phyloP scores from a whole-genome alignment of 2,113 vertebrate genomes.

The Uria lomvia region DNA sequence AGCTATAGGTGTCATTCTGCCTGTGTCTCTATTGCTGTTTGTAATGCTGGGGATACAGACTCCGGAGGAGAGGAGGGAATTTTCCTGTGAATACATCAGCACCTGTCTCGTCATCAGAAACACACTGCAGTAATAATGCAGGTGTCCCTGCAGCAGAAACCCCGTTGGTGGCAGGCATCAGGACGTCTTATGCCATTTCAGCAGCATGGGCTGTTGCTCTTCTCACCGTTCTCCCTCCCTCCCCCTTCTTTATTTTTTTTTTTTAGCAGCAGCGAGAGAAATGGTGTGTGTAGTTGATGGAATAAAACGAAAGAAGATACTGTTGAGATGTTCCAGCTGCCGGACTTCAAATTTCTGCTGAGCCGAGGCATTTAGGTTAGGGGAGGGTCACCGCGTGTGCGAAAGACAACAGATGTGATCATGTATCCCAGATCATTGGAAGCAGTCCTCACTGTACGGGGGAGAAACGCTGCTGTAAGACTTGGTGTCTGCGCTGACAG shows the following conservation, averaged over 20 bases:
- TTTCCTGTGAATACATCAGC: background rate
- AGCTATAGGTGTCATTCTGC: background rate
- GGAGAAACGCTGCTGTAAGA: background rate
- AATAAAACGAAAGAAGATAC: background rate
- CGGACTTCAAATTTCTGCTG: background rate
- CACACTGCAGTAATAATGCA: conserved; percentile 50
- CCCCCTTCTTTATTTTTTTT: background rate
- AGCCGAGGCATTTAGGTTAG: background rate
- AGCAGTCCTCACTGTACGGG: background rate
- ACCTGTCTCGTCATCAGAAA: conserved; percentile 7
- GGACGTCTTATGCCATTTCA: background rate
- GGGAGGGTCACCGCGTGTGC: background rate
- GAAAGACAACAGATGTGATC: background rate
- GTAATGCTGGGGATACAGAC: background rate
- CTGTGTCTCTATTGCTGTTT: background rate
- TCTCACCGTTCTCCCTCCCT: background rate
- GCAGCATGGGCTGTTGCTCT: background rate
- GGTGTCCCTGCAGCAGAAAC: conserved; percentile 38
- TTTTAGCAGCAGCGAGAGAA: background rate
- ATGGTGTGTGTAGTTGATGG: background rate
- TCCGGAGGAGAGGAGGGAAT: background rate
- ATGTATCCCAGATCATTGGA: background rate
- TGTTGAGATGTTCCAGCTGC: background rate
- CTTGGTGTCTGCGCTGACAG: rapidly evolving
- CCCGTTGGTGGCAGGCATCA: background rate